A percentile compares a stretch with the other conserved stretches of the same genome.
phyloP scores from a whole-genome alignment of 2,888 invertebrate species.

The Drosophila setosimentum region DNA sequence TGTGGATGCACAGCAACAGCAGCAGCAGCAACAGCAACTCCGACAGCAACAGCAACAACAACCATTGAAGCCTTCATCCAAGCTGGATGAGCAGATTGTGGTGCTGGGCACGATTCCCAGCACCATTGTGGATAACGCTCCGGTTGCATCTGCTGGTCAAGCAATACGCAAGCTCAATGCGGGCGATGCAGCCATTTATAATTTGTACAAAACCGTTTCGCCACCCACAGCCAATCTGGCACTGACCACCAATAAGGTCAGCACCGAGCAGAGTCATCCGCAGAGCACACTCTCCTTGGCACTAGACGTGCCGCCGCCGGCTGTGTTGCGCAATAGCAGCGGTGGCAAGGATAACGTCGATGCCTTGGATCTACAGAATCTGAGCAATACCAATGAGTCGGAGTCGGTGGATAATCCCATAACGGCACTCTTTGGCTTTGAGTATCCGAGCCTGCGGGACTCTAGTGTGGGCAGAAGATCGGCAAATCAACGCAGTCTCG shows the following conservation, averaged over 20 bases:
- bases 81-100: slow-evolving; percentile 65
- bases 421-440: slow-evolving; percentile 71
- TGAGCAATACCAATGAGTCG: slow-evolving; percentile 83
- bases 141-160: slow-evolving; percentile 59
- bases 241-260: slow-evolving; percentile 75
- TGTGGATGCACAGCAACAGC: slow-evolving; percentile 67
- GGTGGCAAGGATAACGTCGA: slow-evolving; percentile 70
- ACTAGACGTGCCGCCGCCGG: slow-evolving; percentile 67
- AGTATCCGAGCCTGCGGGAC: slow-evolving; percentile 68
- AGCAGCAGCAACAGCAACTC: slow-evolving; percentile 33
- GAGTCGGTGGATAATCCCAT: slow-evolving; percentile 82
- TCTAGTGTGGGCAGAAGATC: slow-evolving; percentile 74
- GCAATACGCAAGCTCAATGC: slow-evolving; percentile 67
- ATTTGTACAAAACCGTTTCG: slow-evolving; percentile 78
- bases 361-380: slow-evolving; percentile 81
- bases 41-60: slow-evolving; percentile 29
- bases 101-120: slow-evolving; percentile 71
- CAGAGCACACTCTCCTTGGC: slow-evolving; percentile 58
- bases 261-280: slow-evolving; percentile 62
- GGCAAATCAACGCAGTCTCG: slow-evolving; percentile 65
- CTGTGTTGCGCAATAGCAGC: slow-evolving; percentile 72
- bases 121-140: slow-evolving; percentile 58
- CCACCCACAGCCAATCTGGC: slow-evolving; percentile 77
- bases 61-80: slow-evolving; percentile 50
- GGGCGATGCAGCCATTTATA: slow-evolving; percentile 77